Percentiles rank a stretch among this genome's conserved stretches.
phyloP scores from a whole-genome alignment of 2,113 vertebrate species.

The Callipepla californica region DNA sequence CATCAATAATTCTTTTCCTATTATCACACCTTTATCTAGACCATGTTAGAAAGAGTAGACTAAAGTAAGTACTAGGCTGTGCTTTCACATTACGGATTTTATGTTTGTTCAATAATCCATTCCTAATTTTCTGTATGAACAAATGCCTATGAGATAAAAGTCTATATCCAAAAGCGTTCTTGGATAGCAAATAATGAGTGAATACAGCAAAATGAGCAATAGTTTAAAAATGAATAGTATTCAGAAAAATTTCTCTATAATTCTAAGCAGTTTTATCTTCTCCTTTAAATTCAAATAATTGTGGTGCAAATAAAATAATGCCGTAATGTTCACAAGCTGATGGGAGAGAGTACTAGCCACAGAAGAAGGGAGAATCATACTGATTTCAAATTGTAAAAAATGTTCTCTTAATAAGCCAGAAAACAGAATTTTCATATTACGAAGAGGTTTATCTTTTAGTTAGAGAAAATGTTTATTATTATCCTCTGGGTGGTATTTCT shows the following conservation, averaged over 20 bases:
- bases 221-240: background rate
- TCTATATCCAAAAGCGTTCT: background rate
- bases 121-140: background rate
- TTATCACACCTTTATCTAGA: background rate
- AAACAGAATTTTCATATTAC: constrained; percentile 20
- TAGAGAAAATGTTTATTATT: constrained; percentile 51
- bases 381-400: background rate
- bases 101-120: background rate
- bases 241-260: background rate
- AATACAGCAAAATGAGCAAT: background rate
- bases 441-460: constrained; percentile 24
- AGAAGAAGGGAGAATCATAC: constrained; percentile 3
- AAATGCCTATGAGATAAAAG: background rate
- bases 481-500: constrained; percentile 39
- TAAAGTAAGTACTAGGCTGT: background rate
- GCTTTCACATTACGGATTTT: background rate
- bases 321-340: background rate
- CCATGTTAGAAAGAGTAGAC: background rate
- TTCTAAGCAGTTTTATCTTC: background rate
- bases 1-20: background rate
- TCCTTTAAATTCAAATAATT: background rate
- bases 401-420: constrained; percentile 17
- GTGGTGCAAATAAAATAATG: background rate
- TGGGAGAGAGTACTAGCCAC: background rate
- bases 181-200: background rate